Conservation (phyloP, 2,888 invertebrate genomes). For the Dynastes hyllus region DNA sequence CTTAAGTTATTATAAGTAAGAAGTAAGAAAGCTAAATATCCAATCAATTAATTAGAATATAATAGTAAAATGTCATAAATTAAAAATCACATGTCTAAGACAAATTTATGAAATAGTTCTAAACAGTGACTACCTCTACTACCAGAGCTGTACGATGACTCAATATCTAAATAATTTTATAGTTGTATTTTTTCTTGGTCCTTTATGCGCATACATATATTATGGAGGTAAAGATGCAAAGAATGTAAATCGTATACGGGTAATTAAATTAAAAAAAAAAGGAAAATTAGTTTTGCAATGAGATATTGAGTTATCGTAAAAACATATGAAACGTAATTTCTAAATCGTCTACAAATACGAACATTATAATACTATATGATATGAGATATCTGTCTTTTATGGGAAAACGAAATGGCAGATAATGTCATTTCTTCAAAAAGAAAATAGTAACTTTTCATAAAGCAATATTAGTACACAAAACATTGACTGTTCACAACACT, state of each 20-base stretch:
- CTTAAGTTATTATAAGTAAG: not conserved
- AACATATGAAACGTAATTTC: slow-evolving; percentile 56
- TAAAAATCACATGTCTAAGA: slow-evolving; percentile 51
- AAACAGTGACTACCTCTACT: slow-evolving; percentile 63
- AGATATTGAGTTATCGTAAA: slow-evolving; percentile 45
- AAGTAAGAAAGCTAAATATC: slow-evolving; percentile 39
- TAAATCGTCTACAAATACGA: slow-evolving; percentile 63
- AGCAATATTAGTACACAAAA: slow-evolving; percentile 51
- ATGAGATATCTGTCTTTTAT: slow-evolving; percentile 70
- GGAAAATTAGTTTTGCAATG: not conserved
- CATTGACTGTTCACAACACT: slow-evolving; percentile 53
- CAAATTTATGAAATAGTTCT: slow-evolving; percentile 47
- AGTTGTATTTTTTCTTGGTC: slow-evolving; percentile 52
- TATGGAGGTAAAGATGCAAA: slow-evolving; percentile 22
- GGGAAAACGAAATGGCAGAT: slow-evolving; percentile 53
- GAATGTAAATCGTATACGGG: not conserved
- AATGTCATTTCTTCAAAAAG: slow-evolving; percentile 49
- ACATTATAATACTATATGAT: slow-evolving; percentile 70
- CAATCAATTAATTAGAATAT: slow-evolving; percentile 44
- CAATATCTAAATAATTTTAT: slow-evolving; percentile 50
- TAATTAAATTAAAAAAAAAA: not conserved
- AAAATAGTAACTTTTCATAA: slow-evolving; percentile 43
- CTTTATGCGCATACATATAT: slow-evolving; percentile 50
- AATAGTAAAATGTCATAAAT: slow-evolving; percentile 47
- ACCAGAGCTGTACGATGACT: slow-evolving; percentile 55